Percentiles rank a stretch among this genome's conserved stretches.
Conservation (phyloP, 2,113 vertebrate species). For the Dromaius novaehollandiae region DNA sequence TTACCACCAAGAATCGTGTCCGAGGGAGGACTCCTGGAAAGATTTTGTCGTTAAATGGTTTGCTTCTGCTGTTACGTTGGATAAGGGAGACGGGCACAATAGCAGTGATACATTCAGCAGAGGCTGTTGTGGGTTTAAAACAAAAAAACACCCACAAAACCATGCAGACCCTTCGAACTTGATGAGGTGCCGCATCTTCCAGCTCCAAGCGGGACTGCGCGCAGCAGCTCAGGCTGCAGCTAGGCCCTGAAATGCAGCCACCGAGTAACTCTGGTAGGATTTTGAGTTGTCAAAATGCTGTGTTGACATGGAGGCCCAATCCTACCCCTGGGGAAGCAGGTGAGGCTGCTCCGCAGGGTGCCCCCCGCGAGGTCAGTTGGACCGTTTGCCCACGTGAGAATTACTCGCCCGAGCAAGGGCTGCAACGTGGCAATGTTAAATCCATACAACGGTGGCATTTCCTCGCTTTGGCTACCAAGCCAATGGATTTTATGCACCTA, state of each 20-base stretch:
- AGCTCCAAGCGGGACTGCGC: not conserved
- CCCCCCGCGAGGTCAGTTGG: not conserved
- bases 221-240: not conserved
- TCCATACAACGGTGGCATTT: not conserved
- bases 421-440: not conserved
- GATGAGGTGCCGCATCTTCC: not conserved
- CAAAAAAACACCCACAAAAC: not conserved
- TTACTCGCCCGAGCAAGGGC: not conserved
- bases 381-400: not conserved
- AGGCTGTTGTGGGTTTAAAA: not conserved
- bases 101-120: rapidly evolving
- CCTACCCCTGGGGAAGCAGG: not conserved
- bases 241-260: rapidly evolving
- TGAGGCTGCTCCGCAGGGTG: no score
- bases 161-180: not conserved
- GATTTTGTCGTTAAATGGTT: not conserved
- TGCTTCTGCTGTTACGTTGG: rapidly evolving
- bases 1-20: rapidly evolving
- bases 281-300: not conserved
- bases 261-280: not conserved
- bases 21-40: rapidly evolving
- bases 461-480: not conserved
- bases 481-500: not conserved
- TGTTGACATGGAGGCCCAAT: not conserved
- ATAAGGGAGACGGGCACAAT: not conserved